Percentiles rank a stretch among this genome's conserved stretches.
Evolutionary conservation across 2,797 vertebrate species (phyloP).

Genomic region (Danio choprae): DNA sequence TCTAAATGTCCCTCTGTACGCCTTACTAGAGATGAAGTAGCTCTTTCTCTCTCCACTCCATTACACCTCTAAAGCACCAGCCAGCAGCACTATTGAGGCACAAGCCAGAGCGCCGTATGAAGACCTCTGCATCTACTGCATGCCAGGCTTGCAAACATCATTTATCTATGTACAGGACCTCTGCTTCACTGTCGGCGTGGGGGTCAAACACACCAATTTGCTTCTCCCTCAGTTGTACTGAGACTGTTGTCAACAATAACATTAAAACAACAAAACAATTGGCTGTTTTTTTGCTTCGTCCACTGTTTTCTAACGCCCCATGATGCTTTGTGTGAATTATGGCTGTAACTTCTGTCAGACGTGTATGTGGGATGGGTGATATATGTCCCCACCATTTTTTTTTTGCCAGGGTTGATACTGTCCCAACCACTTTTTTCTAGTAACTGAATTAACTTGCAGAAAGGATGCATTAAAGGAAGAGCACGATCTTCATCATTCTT

Average conservation of each 20-base stretch:
- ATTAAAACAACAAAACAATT: background rate
- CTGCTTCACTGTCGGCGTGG: conserved; percentile 3
- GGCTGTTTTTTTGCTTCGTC: background rate
- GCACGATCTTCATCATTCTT: no score
- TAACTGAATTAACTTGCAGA: no score
- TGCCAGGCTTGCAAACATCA: conserved; percentile 17
- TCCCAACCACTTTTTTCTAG: no score
- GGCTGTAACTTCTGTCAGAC: no score
- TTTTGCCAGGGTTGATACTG: no score
- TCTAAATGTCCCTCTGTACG: conserved; percentile 5
- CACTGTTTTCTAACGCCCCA: no score
- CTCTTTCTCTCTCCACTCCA: background rate
- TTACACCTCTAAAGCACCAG: conserved; percentile 21
- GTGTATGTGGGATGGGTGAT: no score
- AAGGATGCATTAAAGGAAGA: no score
- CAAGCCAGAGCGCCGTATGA: background rate
- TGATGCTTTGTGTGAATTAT: no score
- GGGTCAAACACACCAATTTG: conserved; percentile 30
- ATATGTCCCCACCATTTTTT: no score
- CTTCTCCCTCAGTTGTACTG: background rate
- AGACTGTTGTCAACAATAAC: conserved; percentile 18
- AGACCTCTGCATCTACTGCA: conserved; percentile 11
- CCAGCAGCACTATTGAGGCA: background rate
- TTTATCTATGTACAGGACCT: conserved; percentile 30
- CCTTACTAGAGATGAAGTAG: background rate